Base-by-base conservation (phyloP, 2,888 invertebrate genomes). In the Tuberolachnus salignus region DNA sequence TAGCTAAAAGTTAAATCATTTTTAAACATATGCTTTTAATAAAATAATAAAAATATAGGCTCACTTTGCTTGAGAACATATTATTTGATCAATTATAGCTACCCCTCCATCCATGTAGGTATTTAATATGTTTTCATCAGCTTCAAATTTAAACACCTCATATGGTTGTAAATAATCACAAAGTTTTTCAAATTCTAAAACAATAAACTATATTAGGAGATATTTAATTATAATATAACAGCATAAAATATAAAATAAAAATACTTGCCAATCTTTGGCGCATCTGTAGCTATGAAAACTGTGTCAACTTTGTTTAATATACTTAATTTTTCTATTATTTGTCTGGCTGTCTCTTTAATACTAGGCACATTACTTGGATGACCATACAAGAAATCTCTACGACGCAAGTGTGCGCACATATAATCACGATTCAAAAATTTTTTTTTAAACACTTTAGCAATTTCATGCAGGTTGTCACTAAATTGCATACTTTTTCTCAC, bases 51-150 rank as follows among this genome's bases (percentile, higher is more conserved):
- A 57, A 53, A 53, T 21, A 63, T 53, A 57, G 57, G 63, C 73
- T 83, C 84, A 89, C 87, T 91, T 89, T 0, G 95, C 92, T 86
- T 92, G 91, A 0, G 97, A 92, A 86, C 96, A 95, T 83, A 99
- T 93, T 83, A 97, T 94, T 87, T 99, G 98, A 85, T 98, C 98
- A 70, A 98, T 91, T 80, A 98, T 94, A 0, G 98, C 96, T 34
- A 94, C 85, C 1, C 94, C 95, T 1, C 97, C 97, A 84, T 96
- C 95, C 84, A 89, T 89, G 82, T 88, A 90, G 80, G 86, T 85
- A 2, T 86, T 84, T 59, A 82, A 82, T 3, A 83, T 81, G 51
- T 82, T 80, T 14, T 70, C 21, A 67, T 81, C 67, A 19, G 85
- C 84, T n/a, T 72, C 81, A 81, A 83, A 85, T n/a, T 81, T 81